Conservation (phyloP, 2,888 invertebrate species). For the Callinectes sapidus region DNA sequence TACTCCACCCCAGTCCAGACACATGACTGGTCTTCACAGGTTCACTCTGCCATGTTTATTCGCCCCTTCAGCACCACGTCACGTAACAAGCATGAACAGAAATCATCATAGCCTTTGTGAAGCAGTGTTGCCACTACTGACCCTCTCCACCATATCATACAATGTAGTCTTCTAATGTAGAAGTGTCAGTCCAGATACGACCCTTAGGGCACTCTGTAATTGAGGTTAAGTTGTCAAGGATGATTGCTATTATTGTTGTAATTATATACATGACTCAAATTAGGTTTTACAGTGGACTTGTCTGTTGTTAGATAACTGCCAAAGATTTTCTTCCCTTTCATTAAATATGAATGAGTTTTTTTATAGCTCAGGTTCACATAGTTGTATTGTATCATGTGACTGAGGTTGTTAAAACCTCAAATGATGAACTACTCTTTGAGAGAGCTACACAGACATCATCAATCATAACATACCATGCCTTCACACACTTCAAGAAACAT, state of each 20-base stretch:
- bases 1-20: conserved; percentile 88
- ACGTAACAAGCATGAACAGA: conserved; percentile 35
- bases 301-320: neutral
- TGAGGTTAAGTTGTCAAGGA: neutral
- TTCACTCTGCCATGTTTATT: conserved; percentile 69
- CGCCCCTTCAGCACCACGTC: conserved; percentile 68
- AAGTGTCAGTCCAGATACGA: neutral
- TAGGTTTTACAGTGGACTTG: neutral
- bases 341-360: neutral
- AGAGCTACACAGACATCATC: neutral
- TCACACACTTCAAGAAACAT: neutral
- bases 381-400: neutral
- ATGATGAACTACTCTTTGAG: neutral
- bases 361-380: conserved; percentile 17
- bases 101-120: neutral
- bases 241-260: neutral
- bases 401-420: neutral
- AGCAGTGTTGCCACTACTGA: neutral
- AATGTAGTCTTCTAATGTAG: conserved; percentile 9
- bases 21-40: conserved; percentile 85
- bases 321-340: neutral
- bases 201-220: neutral
- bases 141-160: conserved; percentile 32
- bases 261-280: conserved; percentile 24
- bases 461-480: neutral